Percentiles rank a stretch among this genome's conserved stretches.
These are phyloP conservation scores for Cylloceria caligata DNA, from an alignment of 2,888 invertebrate species.

Conservation along the genomic window DNA sequence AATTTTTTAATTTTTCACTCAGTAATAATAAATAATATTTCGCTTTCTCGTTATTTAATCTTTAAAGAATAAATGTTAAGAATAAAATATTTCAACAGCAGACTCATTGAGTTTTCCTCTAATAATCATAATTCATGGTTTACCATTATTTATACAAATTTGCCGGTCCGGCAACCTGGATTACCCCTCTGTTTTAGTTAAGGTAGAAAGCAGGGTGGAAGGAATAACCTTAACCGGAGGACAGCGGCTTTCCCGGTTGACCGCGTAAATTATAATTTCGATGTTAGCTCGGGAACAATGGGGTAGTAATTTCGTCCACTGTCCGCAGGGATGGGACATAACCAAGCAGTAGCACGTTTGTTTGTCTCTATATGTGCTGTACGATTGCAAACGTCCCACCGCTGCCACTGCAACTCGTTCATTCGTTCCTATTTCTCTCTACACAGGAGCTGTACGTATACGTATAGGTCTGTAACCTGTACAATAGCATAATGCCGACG, in stretches of 20 bases:
- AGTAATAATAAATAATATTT: no score
- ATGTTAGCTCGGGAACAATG: constrained; percentile 62
- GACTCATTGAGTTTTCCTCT: background rate
- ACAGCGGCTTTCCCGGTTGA: constrained; percentile 32
- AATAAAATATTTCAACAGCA: background rate
- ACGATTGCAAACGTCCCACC: constrained; percentile 40
- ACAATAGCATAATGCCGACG: constrained; percentile 7
- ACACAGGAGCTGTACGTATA: no score
- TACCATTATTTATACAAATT: background rate
- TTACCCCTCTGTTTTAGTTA: background rate
- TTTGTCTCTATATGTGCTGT: constrained; percentile 45
- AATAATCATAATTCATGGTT: background rate
- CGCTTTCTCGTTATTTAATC: no score
- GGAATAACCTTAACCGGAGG: constrained; percentile 40
- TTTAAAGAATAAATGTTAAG: background rate
- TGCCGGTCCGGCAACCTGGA: background rate
- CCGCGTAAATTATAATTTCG: constrained; percentile 65
- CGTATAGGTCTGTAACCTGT: constrained; percentile 3
- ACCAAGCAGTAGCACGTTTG: constrained; percentile 41
- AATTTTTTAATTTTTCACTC: no score
- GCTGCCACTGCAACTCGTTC: constrained; percentile 25
- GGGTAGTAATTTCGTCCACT: constrained; percentile 63
- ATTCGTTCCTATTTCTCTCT: constrained; percentile 30
- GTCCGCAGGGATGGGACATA: constrained; percentile 49
- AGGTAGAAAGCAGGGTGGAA: constrained; percentile 9